Evolutionary conservation across 2,797 vertebrate genomes (phyloP).

Genomic region (Vipera ursinii): DNA sequence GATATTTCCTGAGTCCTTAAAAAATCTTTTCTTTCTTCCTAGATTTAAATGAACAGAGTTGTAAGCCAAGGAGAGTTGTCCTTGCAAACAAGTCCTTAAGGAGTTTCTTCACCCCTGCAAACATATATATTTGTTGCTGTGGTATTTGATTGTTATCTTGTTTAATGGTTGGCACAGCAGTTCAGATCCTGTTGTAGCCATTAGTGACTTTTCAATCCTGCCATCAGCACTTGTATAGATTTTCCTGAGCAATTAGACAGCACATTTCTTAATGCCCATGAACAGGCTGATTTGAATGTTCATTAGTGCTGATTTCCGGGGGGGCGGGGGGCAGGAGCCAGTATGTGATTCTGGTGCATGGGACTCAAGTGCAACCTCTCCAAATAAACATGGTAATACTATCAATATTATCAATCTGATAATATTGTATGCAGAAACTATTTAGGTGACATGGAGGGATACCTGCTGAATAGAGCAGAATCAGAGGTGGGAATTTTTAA

Average conservation of each 20-base stretch:
- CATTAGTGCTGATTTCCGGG: conserved; percentile 32
- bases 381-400: not conserved
- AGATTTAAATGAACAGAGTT: not conserved
- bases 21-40: not conserved
- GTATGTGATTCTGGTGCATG: conserved; percentile 6
- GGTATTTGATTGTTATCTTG: not conserved
- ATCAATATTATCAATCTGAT: not conserved
- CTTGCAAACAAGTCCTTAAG: conserved; percentile 5
- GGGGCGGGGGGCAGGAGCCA: not conserved
- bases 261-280: conserved; percentile 16
- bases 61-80: not conserved
- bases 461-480: not conserved
- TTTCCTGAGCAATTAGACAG: not conserved
- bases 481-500: not conserved
- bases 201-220: conserved; percentile 2
- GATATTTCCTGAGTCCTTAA: not conserved
- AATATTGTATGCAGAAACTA: not conserved
- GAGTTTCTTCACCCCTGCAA: not conserved
- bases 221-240: conserved; percentile 22
- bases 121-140: not conserved
- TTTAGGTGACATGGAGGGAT: not conserved
- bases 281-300: conserved; percentile 1
- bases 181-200: conserved; percentile 30
- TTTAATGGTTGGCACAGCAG: not conserved
- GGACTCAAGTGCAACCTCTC: not conserved